These are phyloP conservation scores for Stigmatopora nigra DNA, from an alignment of 2,113 vertebrate species.

Conservation along the genomic window DNA sequence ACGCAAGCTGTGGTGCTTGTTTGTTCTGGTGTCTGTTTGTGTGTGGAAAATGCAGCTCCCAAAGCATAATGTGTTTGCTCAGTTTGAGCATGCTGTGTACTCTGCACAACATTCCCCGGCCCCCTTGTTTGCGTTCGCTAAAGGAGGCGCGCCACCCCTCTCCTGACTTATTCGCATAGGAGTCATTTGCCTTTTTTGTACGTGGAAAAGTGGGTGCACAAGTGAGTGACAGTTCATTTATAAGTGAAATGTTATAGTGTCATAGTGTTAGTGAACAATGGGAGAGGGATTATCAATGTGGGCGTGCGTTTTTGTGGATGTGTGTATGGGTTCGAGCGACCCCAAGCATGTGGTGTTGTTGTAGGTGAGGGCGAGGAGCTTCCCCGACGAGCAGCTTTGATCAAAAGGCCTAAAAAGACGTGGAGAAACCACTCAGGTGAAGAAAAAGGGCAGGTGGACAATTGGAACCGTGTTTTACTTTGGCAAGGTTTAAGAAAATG, in stretches of 20 bases:
- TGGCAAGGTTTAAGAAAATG: too few species aligned
- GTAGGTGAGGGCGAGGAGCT: slow-evolving; percentile 69
- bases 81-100: slow-evolving; percentile 40
- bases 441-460: slow-evolving; percentile 29
- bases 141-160: not conserved
- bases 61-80: slow-evolving; percentile 58
- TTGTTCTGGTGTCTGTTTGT: slow-evolving; percentile 59
- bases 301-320: slow-evolving; percentile 43
- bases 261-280: too few species aligned
- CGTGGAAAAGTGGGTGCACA: not conserved
- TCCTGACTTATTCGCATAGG: not conserved
- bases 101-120: slow-evolving; percentile 45
- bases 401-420: slow-evolving; percentile 46
- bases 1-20: slow-evolving; percentile 58
- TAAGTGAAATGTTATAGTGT: not conserved
- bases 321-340: slow-evolving; percentile 28
- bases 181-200: not conserved
- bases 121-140: slow-evolving; percentile 24
- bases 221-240: not conserved
- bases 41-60: slow-evolving; percentile 52
- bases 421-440: slow-evolving; percentile 42
- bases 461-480: too few species aligned
- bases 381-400: slow-evolving; percentile 68
- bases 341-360: slow-evolving; percentile 66
- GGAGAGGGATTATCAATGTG: slow-evolving; percentile 10